Evolutionary conservation across 2,797 vertebrate genomes (phyloP).

Genomic region (Parauchenoglanis punctatus): DNA sequence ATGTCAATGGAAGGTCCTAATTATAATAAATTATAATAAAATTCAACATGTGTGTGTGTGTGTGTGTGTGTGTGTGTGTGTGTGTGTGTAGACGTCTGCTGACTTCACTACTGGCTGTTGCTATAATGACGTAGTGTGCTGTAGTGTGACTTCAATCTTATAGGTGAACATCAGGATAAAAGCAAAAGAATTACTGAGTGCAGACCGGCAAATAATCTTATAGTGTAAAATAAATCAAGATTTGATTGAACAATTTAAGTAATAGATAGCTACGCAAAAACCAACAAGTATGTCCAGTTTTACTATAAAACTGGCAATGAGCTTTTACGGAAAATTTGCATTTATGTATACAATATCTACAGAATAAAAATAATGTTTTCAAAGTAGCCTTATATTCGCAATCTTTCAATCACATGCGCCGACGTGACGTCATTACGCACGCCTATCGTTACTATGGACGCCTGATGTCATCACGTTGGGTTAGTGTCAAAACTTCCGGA

Average conservation of each 20-base stretch:
- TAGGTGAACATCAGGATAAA: background rate
- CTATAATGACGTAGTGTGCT: background rate
- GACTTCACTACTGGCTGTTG: background rate
- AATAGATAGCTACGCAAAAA: background rate
- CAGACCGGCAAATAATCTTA: background rate
- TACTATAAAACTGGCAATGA: background rate
- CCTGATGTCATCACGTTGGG: conserved; percentile 5
- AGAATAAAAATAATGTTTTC: background rate
- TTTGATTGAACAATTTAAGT: background rate
- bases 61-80: too few species aligned
- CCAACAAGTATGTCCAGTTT: background rate
- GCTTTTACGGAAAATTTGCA: background rate
- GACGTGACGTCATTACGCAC: background rate
- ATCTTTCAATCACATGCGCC: background rate
- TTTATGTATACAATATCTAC: background rate
- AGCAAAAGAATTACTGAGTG: background rate
- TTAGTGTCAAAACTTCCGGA: conserved; percentile 22
- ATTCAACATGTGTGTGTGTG: too few species aligned
- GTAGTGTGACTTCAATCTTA: too few species aligned
- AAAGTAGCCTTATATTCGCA: background rate
- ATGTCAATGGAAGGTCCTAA: too few species aligned
- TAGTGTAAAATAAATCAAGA: background rate
- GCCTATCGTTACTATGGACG: too few species aligned
- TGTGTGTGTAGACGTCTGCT: too few species aligned
- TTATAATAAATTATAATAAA: too few species aligned